Evolutionary conservation across 1,140 invertebrate genomes (phyloP), one percentile per base, ranked within the genome.

Genomic region (Diabrotica virgifera): DNA sequence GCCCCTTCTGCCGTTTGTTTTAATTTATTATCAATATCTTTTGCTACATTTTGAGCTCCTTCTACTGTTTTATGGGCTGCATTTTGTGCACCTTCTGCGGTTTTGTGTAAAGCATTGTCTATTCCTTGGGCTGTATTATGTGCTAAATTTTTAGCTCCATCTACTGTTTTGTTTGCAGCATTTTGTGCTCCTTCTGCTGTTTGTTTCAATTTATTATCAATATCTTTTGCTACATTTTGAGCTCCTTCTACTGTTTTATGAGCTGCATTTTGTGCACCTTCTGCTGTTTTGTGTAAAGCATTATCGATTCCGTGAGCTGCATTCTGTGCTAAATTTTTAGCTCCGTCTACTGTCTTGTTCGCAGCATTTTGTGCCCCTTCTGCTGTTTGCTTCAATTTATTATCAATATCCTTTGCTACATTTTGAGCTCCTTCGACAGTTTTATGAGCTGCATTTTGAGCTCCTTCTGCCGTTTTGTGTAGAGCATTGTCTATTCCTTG

Each of bases 141-240:
- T 51, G 46, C 63, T 12, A 63, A 37, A 40, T 51, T 64, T 14
- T 68, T 55, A 9, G 61, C 59, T 5, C 55, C 63, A 5, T 65
- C 54, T 24, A 37, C 63, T 5, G 50, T 7, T 55, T 55, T 38
- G 13, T 40, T 58, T 38, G 11, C 53, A 38, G 64, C 62, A 46
- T 52, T 52, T 40, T 69, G 62, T 13, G 54, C 63, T 11, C 66
- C 68, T 38, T 68, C 14, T 14, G 63, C 65, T n/a, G 62, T 51
- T 56, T 65, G 35, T 36, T 59, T 64, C 9, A 59, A 4, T 51
- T 68, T 60, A 40, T 54, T 64, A 59, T 72, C 67, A 13, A 73
- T 52, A 46, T 24, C 36, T 58, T 64, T 57, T 6, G 63, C 64
- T 9, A 66, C 40, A 14, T 64, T 65, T 52, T 58, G 9, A 9